Evolutionary conservation across 2,888 invertebrate species (phyloP), one percentile per base, ranked within the genome.

Genomic region (Bugulina stolonifera): DNA sequence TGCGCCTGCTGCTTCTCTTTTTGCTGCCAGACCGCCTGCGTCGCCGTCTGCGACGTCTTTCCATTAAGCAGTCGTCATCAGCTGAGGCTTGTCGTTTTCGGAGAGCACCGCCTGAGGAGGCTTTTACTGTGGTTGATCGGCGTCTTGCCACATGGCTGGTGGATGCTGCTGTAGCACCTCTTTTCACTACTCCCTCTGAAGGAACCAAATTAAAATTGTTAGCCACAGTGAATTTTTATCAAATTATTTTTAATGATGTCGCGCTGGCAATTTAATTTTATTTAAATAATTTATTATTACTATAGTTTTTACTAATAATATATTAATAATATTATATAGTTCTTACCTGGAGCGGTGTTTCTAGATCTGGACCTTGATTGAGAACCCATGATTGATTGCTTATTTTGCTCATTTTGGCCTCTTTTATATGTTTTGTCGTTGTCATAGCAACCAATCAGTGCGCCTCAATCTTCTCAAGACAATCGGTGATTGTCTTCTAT

Each of bases 11-110:
- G 25, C 64, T 2, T 14, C 64, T 64, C n/a, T 27, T 64, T 3
- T 14, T 64, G 14, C 27, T 64, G 18, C 64, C 64, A 32, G 64
- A 64, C n/a, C 64, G 25, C 14, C 34, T 64, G 64, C 64, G 64
- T 3, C 64, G 27, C 32, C 64, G 25, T 32, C 64, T 27, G 25
- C 64, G 64, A 3, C 64, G 27, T 64, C 64, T 64, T 14, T 32
- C 32, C 64, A 64, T 64, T 25, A 18, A 10, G 10, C 14, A 14
- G 27, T 27, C 32, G 18, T 64, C 64, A 14, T 32, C 64, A 34
- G 2, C 18, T 64, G 43, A 43, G 10, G 18, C 10, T 18, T 43
- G 5, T 43, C 18, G 5, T 5, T 5, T 5, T 18, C 43, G 43
- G 43, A 43, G 5, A 10, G 43, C 43, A 43, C 43, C 43, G 18